These are phyloP conservation scores for Eucriotettix oculatus DNA, from an alignment of 2,888 invertebrate genomes.

Conservation along the genomic window DNA sequence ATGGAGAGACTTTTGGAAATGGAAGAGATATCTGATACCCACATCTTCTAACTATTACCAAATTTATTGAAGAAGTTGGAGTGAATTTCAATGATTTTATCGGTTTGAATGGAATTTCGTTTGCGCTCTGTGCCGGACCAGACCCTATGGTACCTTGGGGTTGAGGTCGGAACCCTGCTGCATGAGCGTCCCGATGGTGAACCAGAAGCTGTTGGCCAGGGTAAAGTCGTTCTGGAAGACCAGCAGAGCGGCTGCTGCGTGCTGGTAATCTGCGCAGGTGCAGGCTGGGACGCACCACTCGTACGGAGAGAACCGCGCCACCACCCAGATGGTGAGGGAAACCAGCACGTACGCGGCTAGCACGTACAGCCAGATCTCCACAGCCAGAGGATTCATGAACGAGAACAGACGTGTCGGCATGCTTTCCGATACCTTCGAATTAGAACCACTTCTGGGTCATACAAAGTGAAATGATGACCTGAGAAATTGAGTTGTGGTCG, in stretches of 20 bases:
- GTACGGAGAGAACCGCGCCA: conserved; percentile 40
- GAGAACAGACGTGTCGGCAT: conserved; percentile 33
- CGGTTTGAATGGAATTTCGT: too few species aligned
- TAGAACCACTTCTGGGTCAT: too few species aligned
- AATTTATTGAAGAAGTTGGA: too few species aligned
- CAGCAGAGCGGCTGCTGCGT: conserved; percentile 17
- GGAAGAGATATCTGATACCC: too few species aligned
- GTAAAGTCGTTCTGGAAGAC: conserved; percentile 37
- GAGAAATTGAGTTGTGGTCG: too few species aligned
- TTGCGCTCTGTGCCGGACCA: conserved; percentile 39
- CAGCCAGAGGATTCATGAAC: conserved; percentile 37
- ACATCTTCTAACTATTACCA: too few species aligned
- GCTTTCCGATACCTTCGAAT: conserved; percentile 25
- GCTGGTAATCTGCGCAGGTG: neutral
- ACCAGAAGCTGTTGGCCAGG: conserved; percentile 39
- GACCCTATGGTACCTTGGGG: conserved; percentile 43
- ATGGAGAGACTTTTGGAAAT: too few species aligned
- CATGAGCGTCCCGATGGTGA: conserved; percentile 39
- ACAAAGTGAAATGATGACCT: too few species aligned
- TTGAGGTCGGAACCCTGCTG: conserved; percentile 34
- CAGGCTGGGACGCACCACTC: conserved; percentile 29
- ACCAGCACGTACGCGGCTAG: conserved; percentile 37
- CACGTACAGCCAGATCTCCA: conserved; percentile 39
- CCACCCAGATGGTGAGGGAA: conserved; percentile 33
- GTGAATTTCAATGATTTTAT: too few species aligned